phyloP scores from a whole-genome alignment of 53 echinoderm and acorn worm genomes.

The Hippasteria phrygiana region DNA sequence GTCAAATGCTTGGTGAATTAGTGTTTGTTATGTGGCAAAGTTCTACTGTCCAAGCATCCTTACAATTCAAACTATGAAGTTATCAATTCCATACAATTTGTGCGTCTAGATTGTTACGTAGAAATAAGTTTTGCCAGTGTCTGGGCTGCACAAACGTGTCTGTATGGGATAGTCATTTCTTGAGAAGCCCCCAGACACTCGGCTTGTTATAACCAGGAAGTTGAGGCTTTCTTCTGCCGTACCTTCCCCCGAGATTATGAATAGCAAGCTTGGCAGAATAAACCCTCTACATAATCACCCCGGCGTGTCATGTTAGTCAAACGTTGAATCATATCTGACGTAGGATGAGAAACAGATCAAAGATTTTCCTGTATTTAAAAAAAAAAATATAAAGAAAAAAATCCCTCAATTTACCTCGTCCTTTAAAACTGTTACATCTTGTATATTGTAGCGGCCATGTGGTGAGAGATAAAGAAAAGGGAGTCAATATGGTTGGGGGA shows the following conservation, averaged over 20 bases:
- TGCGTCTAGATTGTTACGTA: no score
- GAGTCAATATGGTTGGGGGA: no score
- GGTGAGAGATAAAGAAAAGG: no score
- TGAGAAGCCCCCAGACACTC: not conserved
- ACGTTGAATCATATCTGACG: not conserved
- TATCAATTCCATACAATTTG: not conserved
- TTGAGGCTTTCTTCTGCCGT: not conserved
- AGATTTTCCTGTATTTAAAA: not conserved
- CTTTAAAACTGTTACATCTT: not conserved
- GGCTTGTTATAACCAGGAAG: constrained; percentile 26
- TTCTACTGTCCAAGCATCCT: no score
- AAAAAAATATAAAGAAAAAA: no score
- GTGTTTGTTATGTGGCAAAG: no score
- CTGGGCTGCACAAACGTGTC: not conserved
- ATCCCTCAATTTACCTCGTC: not conserved
- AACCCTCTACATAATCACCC: no score
- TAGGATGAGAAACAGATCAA: not conserved
- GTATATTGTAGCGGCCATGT: no score
- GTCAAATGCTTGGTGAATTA: no score
- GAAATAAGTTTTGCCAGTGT: not conserved
- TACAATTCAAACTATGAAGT: no score
- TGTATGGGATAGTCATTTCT: not conserved
- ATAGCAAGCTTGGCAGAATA: not conserved
- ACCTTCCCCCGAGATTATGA: not conserved
- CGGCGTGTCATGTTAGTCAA: not conserved